Percentiles rank a stretch among this genome's conserved stretches.
phyloP scores from a whole-genome alignment of 2,797 vertebrate species.

The Typhlichthys eigenmanni region DNA sequence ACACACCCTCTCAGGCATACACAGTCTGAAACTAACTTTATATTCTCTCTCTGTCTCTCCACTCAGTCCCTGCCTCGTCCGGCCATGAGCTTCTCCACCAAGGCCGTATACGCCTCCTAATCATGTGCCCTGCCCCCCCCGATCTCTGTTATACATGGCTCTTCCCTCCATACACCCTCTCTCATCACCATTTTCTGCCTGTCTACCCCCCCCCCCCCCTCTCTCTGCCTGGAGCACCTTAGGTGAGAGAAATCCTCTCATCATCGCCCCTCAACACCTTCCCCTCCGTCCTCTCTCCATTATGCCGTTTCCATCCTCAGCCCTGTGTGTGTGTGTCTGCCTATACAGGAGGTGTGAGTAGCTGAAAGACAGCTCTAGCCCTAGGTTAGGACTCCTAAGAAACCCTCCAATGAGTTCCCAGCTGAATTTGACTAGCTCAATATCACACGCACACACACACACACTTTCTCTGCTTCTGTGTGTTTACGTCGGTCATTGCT shows the following conservation, averaged over 20 bases:
- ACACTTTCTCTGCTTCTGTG: not conserved
- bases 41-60: constrained; percentile 23
- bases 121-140: constrained; percentile 53
- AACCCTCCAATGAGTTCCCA: constrained; percentile 44
- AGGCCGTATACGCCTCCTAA: constrained; percentile 49
- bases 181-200: constrained; percentile 9
- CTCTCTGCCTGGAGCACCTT: constrained; percentile 57
- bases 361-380: constrained; percentile 47
- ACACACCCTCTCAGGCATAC: not conserved
- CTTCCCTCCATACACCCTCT: constrained; percentile 1
- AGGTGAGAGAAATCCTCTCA: constrained; percentile 59
- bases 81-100: constrained; percentile 47
- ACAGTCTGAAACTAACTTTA: not conserved
- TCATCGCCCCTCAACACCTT: constrained; percentile 58
- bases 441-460: not conserved
- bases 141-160: not conserved
- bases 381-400: constrained; percentile 52
- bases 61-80: constrained; percentile 34
- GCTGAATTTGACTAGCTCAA: constrained; percentile 44
- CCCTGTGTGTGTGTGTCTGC: constrained; percentile 10
- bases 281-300: constrained; percentile 50
- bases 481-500: too few species aligned
- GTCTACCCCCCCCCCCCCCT: constrained; percentile 4
- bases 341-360: constrained; percentile 3
- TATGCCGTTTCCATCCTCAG: constrained; percentile 37